Percentiles rank a stretch among this genome's conserved stretches.
Evolutionary conservation across 30 jellyfish, hydroid and myxozoan species (phyloP).

Genomic region (Pelagia noctiluca): DNA sequence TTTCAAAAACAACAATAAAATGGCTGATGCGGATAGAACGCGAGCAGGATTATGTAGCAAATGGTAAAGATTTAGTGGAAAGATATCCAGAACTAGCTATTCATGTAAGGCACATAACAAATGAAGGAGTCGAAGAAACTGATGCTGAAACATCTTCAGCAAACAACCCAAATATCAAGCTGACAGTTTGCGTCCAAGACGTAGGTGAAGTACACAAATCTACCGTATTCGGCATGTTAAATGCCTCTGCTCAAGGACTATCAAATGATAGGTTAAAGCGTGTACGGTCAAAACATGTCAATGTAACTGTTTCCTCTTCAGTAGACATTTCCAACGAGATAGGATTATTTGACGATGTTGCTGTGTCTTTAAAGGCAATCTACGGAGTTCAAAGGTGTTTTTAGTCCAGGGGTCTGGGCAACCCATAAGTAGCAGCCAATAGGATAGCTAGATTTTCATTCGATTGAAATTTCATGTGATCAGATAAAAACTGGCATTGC

Average conservation of each 20-base stretch:
- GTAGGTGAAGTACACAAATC: constrained; percentile 39
- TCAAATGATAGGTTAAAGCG: constrained; percentile 20
- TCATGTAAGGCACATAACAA: constrained; percentile 17
- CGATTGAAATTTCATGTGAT: too few species aligned
- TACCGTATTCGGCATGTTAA: constrained; percentile 21
- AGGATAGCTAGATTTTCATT: too few species aligned
- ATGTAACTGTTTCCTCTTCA: background rate
- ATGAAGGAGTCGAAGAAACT: background rate
- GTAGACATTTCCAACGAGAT: background rate
- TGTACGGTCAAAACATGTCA: background rate
- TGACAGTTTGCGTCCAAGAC: constrained; percentile 15
- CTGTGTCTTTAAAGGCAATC: background rate
- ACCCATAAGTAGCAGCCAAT: too few species aligned
- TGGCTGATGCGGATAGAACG: too few species aligned
- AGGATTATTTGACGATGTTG: background rate
- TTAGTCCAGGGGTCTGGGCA: too few species aligned
- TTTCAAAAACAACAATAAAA: too few species aligned
- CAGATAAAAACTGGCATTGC: too few species aligned
- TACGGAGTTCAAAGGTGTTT: too few species aligned
- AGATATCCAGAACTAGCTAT: constrained; percentile 19
- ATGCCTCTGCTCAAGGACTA: background rate
- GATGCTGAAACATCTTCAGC: background rate
- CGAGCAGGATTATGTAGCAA: too few species aligned
- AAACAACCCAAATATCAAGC: background rate
- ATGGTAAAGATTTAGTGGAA: too few species aligned